Percentiles rank a stretch among this genome's conserved stretches.
Conservation (phyloP, 2,888 invertebrate species). For the Romanomermis culicivorax region DNA sequence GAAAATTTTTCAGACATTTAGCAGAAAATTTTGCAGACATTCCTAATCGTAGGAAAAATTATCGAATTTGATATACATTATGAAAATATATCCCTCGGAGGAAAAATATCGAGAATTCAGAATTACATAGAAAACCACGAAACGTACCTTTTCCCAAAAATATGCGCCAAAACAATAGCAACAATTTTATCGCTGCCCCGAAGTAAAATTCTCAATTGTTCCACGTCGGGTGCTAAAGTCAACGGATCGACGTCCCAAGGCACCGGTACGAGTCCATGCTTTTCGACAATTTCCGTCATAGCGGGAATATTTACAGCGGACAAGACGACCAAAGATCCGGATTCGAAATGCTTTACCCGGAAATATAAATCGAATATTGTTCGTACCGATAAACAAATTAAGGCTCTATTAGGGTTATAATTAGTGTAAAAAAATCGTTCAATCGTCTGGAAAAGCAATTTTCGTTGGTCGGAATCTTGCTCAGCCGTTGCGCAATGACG, state of each 20-base stretch:
- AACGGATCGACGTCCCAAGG: slow-evolving; percentile 29
- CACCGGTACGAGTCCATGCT: slow-evolving; percentile 26
- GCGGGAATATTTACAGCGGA: slow-evolving; percentile 32
- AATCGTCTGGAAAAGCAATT: no score
- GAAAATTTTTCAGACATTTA: no score
- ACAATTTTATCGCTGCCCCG: slow-evolving; percentile 28
- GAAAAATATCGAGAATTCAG: no score
- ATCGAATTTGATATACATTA: no score
- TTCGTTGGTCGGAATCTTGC: not conserved
- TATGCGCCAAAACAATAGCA: slow-evolving; percentile 28
- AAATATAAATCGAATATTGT: slow-evolving; percentile 27
- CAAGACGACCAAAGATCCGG: slow-evolving; percentile 31
- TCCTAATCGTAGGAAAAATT: no score
- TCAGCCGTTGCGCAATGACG: not conserved
- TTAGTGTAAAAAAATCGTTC: not conserved
- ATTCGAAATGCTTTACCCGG: slow-evolving; percentile 25
- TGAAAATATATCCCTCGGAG: no score
- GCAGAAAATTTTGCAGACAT: no score
- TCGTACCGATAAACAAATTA: slow-evolving; percentile 26
- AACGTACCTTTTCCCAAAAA: not conserved
- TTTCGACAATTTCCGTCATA: slow-evolving; percentile 25
- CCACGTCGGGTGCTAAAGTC: slow-evolving; percentile 25
- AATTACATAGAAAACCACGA: not conserved
- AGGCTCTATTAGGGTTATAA: not conserved
- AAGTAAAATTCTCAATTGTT: slow-evolving; percentile 24